Percentiles rank a stretch among this genome's conserved stretches.
phyloP scores from a whole-genome alignment of 1,140 invertebrate genomes.

The Charaxes varanes region DNA sequence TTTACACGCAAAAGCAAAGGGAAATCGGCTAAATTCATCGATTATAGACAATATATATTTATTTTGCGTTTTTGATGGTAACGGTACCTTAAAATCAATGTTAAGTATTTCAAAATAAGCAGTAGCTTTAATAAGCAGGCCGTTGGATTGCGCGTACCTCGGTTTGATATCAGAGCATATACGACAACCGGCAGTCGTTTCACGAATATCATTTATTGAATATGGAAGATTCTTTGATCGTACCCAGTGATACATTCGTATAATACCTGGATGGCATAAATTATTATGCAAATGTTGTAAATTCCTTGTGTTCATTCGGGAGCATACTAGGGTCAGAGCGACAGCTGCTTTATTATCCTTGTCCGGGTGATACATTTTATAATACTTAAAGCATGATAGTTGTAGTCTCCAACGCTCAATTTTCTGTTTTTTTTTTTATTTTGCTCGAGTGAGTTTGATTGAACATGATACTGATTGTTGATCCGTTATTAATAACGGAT shows the following conservation, averaged over 20 bases:
- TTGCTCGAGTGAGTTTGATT: conserved; percentile 24
- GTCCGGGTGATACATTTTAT: conserved; percentile 23
- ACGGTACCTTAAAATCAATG: conserved; percentile 29
- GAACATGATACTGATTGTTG: conserved; percentile 18
- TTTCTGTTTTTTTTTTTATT: conserved; percentile 31
- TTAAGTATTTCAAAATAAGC: conserved; percentile 23
- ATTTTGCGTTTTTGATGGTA: conserved; percentile 21
- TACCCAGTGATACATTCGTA: conserved; percentile 24
- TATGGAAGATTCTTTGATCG: conserved; percentile 30
- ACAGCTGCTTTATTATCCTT: conserved; percentile 19
- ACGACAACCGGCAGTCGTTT: too few relatives aligned
- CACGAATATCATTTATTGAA: conserved; percentile 24
- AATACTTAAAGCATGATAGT: conserved; percentile 20
- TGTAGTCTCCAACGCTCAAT: conserved; percentile 26
- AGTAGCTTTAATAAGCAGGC: conserved; percentile 26
- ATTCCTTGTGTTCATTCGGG: conserved; percentile 2
- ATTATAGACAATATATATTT: too few relatives aligned
- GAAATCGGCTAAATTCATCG: too few relatives aligned
- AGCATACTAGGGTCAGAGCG: conserved; percentile 19
- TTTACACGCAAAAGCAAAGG: too few relatives aligned
- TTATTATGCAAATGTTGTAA: conserved; percentile 5
- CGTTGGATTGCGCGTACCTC: conserved; percentile 9
- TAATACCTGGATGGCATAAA: conserved; percentile 20
- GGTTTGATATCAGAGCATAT: conserved; percentile 29
- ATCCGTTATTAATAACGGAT: conserved; percentile 20